Evolutionary conservation across 2,888 invertebrate species (phyloP).

Genomic region (Plebejus melissa): DNA sequence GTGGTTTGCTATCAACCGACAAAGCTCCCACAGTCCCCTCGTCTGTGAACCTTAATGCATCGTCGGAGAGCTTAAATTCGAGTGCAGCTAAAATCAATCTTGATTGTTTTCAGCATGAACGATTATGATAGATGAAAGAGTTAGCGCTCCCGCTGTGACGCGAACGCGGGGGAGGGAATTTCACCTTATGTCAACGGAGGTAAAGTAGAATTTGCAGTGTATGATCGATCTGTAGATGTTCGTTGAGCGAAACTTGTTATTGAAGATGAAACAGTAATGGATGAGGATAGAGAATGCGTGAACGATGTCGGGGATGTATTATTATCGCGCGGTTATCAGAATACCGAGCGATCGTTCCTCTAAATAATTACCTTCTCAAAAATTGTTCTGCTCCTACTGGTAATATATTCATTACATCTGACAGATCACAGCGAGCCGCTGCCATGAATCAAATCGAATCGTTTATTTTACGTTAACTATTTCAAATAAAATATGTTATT

Average conservation of each 20-base stretch:
- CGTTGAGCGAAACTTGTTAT: conserved; percentile 69
- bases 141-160: conserved; percentile 74
- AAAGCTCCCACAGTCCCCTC: conserved; percentile 43
- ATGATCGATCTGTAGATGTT: conserved; percentile 44
- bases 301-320: conserved; percentile 76
- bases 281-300: conserved; percentile 77
- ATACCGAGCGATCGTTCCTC: conserved; percentile 71
- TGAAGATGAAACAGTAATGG: conserved; percentile 78
- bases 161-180: conserved; percentile 45
- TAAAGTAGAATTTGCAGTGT: conserved; percentile 51
- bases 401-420: conserved; percentile 77
- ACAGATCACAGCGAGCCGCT: conserved; percentile 72
- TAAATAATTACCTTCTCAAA: conserved; percentile 77
- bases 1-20: conserved; percentile 72
- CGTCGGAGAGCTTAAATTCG: conserved; percentile 46
- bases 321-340: conserved; percentile 75
- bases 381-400: conserved; percentile 71
- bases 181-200: conserved; percentile 46
- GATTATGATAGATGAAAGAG: conserved; percentile 80
- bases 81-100: conserved; percentile 63
- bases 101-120: conserved; percentile 80
- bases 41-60: conserved; percentile 44
- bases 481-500: conserved; percentile 54
- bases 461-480: conserved; percentile 12
- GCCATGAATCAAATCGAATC: conserved; percentile 57